phyloP scores from a whole-genome alignment of 1,140 invertebrate species.

The Micrasema longulum region DNA sequence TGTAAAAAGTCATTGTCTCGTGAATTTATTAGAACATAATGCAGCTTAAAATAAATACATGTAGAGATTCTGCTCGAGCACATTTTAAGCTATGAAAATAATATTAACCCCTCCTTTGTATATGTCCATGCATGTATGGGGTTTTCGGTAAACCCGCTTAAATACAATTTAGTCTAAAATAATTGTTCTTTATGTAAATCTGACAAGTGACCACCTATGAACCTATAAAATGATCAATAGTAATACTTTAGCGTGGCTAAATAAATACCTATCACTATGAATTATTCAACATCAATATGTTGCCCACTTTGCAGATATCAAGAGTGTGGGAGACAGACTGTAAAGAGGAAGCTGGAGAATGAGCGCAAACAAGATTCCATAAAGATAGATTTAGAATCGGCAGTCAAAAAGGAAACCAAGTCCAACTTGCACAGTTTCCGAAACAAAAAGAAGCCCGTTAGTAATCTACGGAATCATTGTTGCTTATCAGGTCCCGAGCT shows the following conservation, averaged over 20 bases:
- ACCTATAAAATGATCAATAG: too few relatives aligned
- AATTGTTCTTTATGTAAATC: too few relatives aligned
- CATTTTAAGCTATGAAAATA: too few relatives aligned
- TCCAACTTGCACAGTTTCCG: neutral
- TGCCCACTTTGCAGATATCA: slow-evolving; percentile 44
- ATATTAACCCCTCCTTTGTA: too few relatives aligned
- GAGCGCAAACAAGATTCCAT: slow-evolving; percentile 4
- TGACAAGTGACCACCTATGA: too few relatives aligned
- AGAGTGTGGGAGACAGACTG: slow-evolving; percentile 34
- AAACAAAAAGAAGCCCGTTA: neutral
- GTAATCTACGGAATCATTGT: slow-evolving; percentile 14
- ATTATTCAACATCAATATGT: slow-evolving; percentile 41
- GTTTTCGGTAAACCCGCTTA: too few relatives aligned
- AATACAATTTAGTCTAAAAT: too few relatives aligned
- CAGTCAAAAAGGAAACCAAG: neutral
- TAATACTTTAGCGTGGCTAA: neutral
- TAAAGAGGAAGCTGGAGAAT: slow-evolving; percentile 20
- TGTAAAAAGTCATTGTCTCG: too few relatives aligned
- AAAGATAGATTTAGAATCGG: neutral
- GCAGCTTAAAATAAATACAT: too few relatives aligned
- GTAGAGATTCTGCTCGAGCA: too few relatives aligned
- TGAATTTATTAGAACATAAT: too few relatives aligned
- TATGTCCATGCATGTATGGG: too few relatives aligned
- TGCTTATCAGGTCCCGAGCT: slow-evolving; percentile 4
- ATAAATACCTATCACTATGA: slow-evolving; percentile 27